phyloP scores from a whole-genome alignment of 2,888 invertebrate genomes.

The Andrena praecox region DNA sequence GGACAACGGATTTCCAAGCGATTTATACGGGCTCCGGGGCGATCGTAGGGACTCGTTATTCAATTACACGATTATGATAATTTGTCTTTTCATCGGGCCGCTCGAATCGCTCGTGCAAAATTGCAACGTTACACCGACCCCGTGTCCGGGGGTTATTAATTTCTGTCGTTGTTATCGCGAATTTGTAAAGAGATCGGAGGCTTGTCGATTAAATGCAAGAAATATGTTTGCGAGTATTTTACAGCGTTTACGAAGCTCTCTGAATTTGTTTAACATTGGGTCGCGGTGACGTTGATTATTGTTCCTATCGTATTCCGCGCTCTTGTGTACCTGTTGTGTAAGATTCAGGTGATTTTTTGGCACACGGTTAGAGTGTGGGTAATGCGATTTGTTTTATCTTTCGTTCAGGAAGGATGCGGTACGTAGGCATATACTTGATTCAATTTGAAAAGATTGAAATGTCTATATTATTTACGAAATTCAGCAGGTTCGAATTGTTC shows the following conservation, averaged over 20 bases:
- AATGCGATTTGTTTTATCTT: too few relatives aligned
- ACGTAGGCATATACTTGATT: too few relatives aligned
- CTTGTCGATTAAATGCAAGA: not conserved
- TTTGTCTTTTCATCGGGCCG: slow-evolving; percentile 11
- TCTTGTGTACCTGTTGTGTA: too few relatives aligned
- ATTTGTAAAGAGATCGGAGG: not conserved
- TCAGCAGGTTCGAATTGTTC: too few relatives aligned
- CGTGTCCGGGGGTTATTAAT: slow-evolving; percentile 10
- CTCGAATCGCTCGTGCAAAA: slow-evolving; percentile 5
- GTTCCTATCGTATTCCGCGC: too few relatives aligned
- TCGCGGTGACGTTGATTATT: not conserved
- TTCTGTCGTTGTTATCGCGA: slow-evolving; percentile 2
- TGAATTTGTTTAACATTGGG: not conserved
- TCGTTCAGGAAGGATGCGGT: too few relatives aligned
- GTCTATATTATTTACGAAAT: too few relatives aligned
- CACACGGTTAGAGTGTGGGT: too few relatives aligned
- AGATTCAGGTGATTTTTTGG: too few relatives aligned
- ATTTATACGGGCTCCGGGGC: slow-evolving; percentile 10
- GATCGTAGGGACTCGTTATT: slow-evolving; percentile 19
- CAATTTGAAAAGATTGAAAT: too few relatives aligned
- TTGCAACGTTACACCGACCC: slow-evolving; percentile 6
- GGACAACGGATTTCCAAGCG: slow-evolving; percentile 24
- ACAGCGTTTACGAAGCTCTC: not conserved
- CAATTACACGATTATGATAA: slow-evolving; percentile 39
- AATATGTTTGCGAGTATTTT: slow-evolving; percentile 2